Base-by-base conservation (phyloP, 2,888 invertebrate species). In the Tetrapedia diversipes region DNA sequence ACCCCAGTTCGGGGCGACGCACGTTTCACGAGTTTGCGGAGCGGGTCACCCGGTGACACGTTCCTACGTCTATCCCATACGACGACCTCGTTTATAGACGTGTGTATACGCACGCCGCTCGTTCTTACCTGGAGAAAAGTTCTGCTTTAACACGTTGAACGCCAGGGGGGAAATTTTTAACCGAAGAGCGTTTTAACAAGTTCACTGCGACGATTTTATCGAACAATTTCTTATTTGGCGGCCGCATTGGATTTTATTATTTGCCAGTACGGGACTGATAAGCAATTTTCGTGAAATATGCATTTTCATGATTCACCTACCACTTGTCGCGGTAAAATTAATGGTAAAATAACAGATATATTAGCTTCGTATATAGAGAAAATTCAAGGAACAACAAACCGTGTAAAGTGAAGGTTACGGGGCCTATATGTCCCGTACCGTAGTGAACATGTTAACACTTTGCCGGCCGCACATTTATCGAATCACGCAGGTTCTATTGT, bases 21-120 rank as follows among this genome's bases (percentile, higher is more conserved):
- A 86, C 86, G 83, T 84, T 85, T 81, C 82, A 78, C 83, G 83
- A 83, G 84, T 88, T 88, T 85, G 83, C 80, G 82, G 87, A 88
- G 79, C 89, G 83, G 89, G 90, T 90, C 89, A 90, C 87, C 86
- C 88, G 88, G 89, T 89, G 86, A 89, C 83, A 82, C 83, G 82
- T 84, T 83, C 74, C 64, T 57, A 47, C 54, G 49, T 67, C 61
- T 77, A 54, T 75, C 57, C 51, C 47, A 41, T 43, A 65, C 64
- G 45, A 39, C 70, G 59, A 47, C 67, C 56, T 61, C 61, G 70
- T 79, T 70, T 63, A 57, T 63, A 39, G 60, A 41, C 27, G 29
- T 63, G 69, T 37, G 14, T 24, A 61, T 61, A 61, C 63, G 61
- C 54, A 19, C 41, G 16, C 16, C 39, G 16, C 37, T 39, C n/a